Evolutionary conservation across 1,140 invertebrate genomes (phyloP), one percentile per base, ranked within the genome.

Genomic region (Drosophila biarmipes): DNA sequence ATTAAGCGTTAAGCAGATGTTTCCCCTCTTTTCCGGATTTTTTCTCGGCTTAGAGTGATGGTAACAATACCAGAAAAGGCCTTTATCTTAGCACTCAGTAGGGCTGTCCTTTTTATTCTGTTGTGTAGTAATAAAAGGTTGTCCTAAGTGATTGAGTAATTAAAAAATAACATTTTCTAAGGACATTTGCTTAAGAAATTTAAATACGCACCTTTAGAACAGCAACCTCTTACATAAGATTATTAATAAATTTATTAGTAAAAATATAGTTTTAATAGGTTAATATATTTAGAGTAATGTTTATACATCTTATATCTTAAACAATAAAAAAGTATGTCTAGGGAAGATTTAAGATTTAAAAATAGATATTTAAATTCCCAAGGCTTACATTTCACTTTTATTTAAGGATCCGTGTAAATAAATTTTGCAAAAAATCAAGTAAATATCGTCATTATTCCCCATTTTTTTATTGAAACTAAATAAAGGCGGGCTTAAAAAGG

Each of bases 1-100:
- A 85, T 85, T 85, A 77, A 73, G 54, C 24, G 48, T 49, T 29
- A 42, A 62, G 72, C 77, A 78, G 81, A 55, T 74, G 56, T 55
- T 53, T 34, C 34, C 17, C 40, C 12, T 48, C 46, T 40, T 68
- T 45, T 72, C 29, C 10, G 7, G 66, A 55, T 34, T 34, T 59
- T 8, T 37, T 38, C 17, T 5, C 27, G 19, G 42, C 51, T 29
- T 57, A 54, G 79, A 62, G 52, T 58, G 67, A 78, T 89, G 66
- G 79, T 59, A 51, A 76, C 69, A 75, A 78, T 54, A 52, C 62
- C 63, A 61, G 45, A 62, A 82, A 79, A 73, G 59, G 21, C 59
- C 55, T 69, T 48, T 35, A 29, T 34, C 34, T 24, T 43, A 15
- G n/a, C 14, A 42, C 37, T 55, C 42, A 45, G 19, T 10, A 8